A percentile compares a stretch with the other conserved stretches of the same genome.
These are phyloP conservation scores for Mizuhopecten yessoensis DNA, from an alignment of 1,140 invertebrate genomes.

Conservation along the genomic window DNA sequence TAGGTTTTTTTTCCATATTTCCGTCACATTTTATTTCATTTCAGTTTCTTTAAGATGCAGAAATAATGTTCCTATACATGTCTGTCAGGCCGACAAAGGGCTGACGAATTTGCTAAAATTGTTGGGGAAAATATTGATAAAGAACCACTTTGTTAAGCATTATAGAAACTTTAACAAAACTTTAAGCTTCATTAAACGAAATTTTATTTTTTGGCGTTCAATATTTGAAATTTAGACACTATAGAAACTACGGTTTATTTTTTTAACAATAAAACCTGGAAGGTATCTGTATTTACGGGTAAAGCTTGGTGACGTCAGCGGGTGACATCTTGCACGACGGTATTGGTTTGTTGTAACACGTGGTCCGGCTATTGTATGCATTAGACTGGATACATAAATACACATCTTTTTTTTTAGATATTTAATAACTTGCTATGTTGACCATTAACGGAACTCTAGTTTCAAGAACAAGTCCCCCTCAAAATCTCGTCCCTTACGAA, in stretches of 20 bases:
- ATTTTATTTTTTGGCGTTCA: constrained; percentile 19
- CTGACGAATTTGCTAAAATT: background rate
- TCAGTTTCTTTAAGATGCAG: background rate
- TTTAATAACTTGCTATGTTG: constrained; percentile 34
- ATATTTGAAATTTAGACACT: background rate
- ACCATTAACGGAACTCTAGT: background rate
- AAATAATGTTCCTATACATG: background rate
- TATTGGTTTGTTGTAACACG: constrained; percentile 22
- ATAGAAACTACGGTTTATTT: background rate
- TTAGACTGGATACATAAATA: background rate
- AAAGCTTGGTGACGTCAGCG: background rate
- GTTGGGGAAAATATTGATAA: constrained; percentile 11
- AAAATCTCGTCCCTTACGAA: background rate
- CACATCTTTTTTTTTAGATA: background rate
- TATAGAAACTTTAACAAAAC: constrained; percentile 16
- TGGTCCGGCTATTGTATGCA: background rate
- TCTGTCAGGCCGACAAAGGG: background rate
- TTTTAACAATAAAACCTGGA: background rate
- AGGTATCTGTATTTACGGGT: background rate
- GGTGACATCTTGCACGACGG: constrained; percentile 30
- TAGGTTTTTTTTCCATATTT: background rate
- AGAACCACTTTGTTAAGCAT: constrained; percentile 13
- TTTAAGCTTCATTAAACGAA: constrained; percentile 8
- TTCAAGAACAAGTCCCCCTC: background rate
- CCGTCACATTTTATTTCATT: background rate